Evolutionary conservation across 2,113 vertebrate genomes (phyloP), one percentile per base, ranked within the genome.

Genomic region (Bothrops jararaca): DNA sequence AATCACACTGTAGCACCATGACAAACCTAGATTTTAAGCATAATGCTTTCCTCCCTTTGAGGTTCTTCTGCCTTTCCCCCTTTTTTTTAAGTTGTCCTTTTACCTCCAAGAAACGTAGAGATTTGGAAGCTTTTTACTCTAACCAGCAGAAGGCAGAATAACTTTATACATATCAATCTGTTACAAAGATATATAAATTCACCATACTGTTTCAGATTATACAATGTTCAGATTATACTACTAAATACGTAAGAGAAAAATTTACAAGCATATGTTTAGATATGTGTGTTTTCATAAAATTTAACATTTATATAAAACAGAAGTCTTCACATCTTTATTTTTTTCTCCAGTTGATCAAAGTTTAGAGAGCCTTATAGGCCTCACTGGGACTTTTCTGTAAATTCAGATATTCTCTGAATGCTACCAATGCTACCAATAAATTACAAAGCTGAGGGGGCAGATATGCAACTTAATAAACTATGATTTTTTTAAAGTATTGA

Each of bases 1-100:
- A 92, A 92, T 90, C 88, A 90, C 74, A 86, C 50, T 85, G 58
- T 90, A 90, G 88, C 89, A 90, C 92, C 87, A 85, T 92, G 88
- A 89, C 64, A 74, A 92, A 88, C 86, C 29, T 87, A 92, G 29
- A 56, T 92, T 86, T 74, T 18, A 80, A 89, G 54, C 18, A 4
- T n/a, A 50, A 20, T 57, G 45, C 22, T 90, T 85, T 86, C 42
- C 58, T 39, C 22, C 45, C 88, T 90, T 86, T 92, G 54, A 57
- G 29, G 45, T 53, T 53, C 60, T 13, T 60, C 45, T 92, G 39
- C 20, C 9, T 92, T 58, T 22, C 1, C 53, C 74, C 53, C 85
- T 24, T 7, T 80, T 80, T 42, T 80, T 80, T n/a, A n/a, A 80
- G 74, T 80, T 80, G 69, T 80, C 74, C 74, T 42, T 80, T 80